Evolutionary conservation across 1,140 invertebrate species (phyloP), one percentile per base, ranked within the genome.

Genomic region (Pogonus chalceus): DNA sequence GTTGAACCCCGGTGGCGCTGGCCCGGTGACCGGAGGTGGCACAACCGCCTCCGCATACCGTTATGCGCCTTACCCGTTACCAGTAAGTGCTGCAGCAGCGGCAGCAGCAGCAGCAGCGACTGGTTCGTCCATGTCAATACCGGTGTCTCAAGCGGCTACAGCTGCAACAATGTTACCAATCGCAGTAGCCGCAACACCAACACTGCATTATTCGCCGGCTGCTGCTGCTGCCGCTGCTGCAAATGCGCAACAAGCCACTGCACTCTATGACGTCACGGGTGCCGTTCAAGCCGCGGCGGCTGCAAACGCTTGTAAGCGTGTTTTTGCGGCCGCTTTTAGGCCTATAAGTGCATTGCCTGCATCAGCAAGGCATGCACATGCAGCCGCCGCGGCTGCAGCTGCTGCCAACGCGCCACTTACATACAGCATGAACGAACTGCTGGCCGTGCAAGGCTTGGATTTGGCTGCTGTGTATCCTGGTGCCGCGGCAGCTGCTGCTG

Each of bases 381-480:
- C n/a, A n/a, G n/a, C n/a, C n/a, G n/a, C n/a, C n/a, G n/a, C n/a
- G n/a, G n/a, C n/a, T n/a, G n/a, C n/a, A n/a, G n/a, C n/a, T n/a
- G n/a, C n/a, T n/a, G n/a, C n/a, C n/a, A n/a, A n/a, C n/a, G n/a
- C n/a, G n/a, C n/a, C 73, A 23, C 73, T 77, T 49, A 79, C 74
- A 31, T 85, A 85, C 67, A 81, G 78, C 26, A 81, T 85, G 74
- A 82, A 76, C 62, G 83, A 85, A 63, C 66, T 85, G 35, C 67
- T 85, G 9, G 79, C 79, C 1, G 76, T 84, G 20, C 82, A 81
- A 58, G 76, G 80, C 26, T 70, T 85, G 20, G 82, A 84, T 58
- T 71, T 84, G 63, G 51, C 62, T 2, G 70, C 72, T 20, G 70
- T 83, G 2, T 85, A 84, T 65, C 75, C 80, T 26, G 75, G 79